These are phyloP conservation scores for Oryzias javanicus DNA, from an alignment of 2,113 vertebrate species.

Conservation along the genomic window DNA sequence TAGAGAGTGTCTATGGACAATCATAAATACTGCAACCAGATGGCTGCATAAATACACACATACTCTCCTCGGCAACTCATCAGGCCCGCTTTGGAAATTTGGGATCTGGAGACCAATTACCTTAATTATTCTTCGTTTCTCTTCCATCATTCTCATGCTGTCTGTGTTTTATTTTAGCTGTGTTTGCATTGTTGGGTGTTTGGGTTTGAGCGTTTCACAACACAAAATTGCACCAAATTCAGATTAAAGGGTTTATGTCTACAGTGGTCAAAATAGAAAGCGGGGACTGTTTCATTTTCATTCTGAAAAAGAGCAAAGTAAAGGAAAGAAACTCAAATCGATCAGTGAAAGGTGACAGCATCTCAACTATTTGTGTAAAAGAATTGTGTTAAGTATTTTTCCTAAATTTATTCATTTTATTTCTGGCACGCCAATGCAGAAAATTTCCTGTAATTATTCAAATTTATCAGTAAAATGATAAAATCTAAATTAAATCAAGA, in stretches of 20 bases:
- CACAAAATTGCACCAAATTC: constrained; percentile 57
- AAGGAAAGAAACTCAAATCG: background rate
- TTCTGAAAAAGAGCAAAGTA: constrained; percentile 46
- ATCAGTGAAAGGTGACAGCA: constrained; percentile 53
- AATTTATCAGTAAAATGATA: background rate
- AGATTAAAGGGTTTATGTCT: constrained; percentile 37
- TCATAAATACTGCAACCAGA: constrained; percentile 21
- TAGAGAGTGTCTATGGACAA: constrained; percentile 20
- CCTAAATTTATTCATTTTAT: constrained; percentile 16
- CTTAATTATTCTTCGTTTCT: constrained; percentile 72
- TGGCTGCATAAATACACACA: constrained; percentile 13
- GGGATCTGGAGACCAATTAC: constrained; percentile 79
- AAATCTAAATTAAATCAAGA: constrained; percentile 53
- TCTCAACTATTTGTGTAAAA: constrained; percentile 34
- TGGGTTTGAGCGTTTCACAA: constrained; percentile 58
- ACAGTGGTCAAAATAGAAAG: constrained; percentile 28
- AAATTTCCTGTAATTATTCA: too few species aligned
- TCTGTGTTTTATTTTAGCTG: constrained; percentile 66
- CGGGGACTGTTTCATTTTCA: constrained; percentile 42
- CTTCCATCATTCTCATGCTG: constrained; percentile 55
- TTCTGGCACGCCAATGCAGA: too few species aligned
- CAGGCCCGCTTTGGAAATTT: constrained; percentile 69
- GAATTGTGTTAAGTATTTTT: constrained; percentile 55
- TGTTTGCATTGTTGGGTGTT: constrained; percentile 66
- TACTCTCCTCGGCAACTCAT: constrained; percentile 42